Evolutionary conservation across 2,888 invertebrate genomes (phyloP).

Genomic region (Tipula lateralis): DNA sequence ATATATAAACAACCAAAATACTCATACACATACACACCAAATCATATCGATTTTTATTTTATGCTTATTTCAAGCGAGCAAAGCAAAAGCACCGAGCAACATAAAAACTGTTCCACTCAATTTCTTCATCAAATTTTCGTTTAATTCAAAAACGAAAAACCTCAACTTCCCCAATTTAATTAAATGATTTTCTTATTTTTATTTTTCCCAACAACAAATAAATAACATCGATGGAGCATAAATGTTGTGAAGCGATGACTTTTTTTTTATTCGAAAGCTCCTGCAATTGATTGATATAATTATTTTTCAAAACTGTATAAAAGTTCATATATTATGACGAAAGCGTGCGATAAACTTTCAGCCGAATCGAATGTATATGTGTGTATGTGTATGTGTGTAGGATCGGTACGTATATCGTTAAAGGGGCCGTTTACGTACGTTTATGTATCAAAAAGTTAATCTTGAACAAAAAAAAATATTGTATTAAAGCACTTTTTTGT

Average conservation of each 20-base stretch:
- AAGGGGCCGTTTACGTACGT: background rate
- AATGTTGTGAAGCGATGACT: background rate
- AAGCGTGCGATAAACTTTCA: background rate
- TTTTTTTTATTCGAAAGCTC: background rate
- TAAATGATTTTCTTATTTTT: conserved; percentile 19
- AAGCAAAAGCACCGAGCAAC: background rate
- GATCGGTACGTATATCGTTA: too few relatives aligned
- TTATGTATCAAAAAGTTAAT: background rate
- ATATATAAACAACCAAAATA: background rate
- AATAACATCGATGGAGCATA: background rate
- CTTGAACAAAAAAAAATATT: background rate
- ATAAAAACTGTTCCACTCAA: conserved; percentile 19
- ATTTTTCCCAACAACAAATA: background rate
- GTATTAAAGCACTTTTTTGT: background rate
- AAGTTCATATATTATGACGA: background rate
- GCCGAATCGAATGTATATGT: too few relatives aligned
- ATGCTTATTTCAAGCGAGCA: background rate
- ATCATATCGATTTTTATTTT: background rate
- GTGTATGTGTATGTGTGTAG: too few relatives aligned
- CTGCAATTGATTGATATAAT: background rate
- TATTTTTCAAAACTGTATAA: background rate
- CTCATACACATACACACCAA: background rate
- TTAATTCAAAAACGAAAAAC: background rate
- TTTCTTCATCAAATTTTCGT: conserved; percentile 11
- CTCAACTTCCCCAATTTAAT: conserved; percentile 19